Percentiles rank a stretch among this genome's conserved stretches.
phyloP scores from a whole-genome alignment of 2,888 invertebrate genomes.

The Frankliniella fusca region DNA sequence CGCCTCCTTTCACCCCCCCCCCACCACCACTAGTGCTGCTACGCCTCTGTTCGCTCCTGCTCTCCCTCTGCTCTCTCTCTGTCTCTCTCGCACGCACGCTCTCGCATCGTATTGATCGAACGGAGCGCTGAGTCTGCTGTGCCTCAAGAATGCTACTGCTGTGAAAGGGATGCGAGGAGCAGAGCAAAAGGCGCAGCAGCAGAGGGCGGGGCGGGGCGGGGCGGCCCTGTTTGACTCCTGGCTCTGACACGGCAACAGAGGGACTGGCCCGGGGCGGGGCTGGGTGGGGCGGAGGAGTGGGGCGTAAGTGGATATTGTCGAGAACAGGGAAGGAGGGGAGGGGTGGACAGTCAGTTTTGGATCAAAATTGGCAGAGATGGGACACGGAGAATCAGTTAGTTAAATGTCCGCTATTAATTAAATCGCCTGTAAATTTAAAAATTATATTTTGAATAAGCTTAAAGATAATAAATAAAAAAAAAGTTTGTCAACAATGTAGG shows the following conservation, averaged over 20 bases:
- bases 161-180: too few relatives aligned
- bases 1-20: background rate
- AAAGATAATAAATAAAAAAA: background rate
- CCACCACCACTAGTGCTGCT: background rate
- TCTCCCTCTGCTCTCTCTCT: background rate
- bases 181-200: too few relatives aligned
- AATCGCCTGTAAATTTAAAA: background rate
- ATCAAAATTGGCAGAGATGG: too few relatives aligned
- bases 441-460: background rate
- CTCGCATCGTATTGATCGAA: slow-evolving; percentile 22
- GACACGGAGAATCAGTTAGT: too few relatives aligned
- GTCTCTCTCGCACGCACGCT: background rate
- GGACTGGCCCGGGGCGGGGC: background rate
- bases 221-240: background rate
- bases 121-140: background rate
- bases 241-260: background rate
- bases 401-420: background rate
- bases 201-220: background rate
- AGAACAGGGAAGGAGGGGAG: too few relatives aligned
- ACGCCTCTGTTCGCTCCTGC: background rate
- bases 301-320: too few relatives aligned
- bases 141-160: background rate
- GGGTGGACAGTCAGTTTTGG: too few relatives aligned
- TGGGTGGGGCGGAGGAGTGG: too few relatives aligned
- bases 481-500: background rate